Percentiles rank a stretch among this genome's conserved stretches.
Evolutionary conservation across 2,797 vertebrate species (phyloP).

Genomic region (Poecilia gillii): DNA sequence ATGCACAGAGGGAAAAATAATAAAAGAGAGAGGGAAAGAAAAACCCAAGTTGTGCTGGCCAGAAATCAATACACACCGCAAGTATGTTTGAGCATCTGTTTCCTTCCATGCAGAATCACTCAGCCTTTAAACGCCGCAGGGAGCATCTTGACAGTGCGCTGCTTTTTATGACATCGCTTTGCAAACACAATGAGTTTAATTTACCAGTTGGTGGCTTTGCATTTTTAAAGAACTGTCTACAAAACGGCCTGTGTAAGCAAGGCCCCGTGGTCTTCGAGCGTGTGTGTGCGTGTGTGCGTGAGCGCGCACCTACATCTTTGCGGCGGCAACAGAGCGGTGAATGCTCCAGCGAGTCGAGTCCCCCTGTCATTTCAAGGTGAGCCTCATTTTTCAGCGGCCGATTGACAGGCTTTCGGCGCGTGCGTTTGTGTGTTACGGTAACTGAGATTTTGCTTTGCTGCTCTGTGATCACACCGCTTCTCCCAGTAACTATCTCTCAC

Average conservation of each 20-base stretch:
- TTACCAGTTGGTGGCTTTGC: conserved; percentile 49
- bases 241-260: conserved; percentile 2
- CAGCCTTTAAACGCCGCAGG: conserved; percentile 40
- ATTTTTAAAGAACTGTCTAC: conserved; percentile 43
- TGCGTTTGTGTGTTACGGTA: conserved; percentile 32
- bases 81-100: conserved; percentile 59
- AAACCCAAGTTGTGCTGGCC: conserved; percentile 27
- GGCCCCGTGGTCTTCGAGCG: conserved; percentile 18
- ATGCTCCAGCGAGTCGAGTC: conserved; percentile 67
- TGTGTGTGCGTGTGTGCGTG: not conserved
- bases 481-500: conserved; percentile 48
- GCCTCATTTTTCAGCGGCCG: conserved; percentile 68
- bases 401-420: conserved; percentile 52
- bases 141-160: conserved; percentile 40
- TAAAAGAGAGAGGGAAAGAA: conserved; percentile 15
- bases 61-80: conserved; percentile 55
- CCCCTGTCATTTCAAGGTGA: conserved; percentile 75
- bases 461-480: conserved; percentile 65
- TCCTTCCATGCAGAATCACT: conserved; percentile 16
- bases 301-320: conserved; percentile 29
- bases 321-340: conserved; percentile 55
- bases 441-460: conserved; percentile 57
- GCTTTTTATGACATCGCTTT: conserved; percentile 60
- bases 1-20: conserved; percentile 22
- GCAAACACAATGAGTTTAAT: conserved; percentile 58